Percentiles rank a stretch among this genome's conserved stretches.
phyloP scores from a whole-genome alignment of 2,888 invertebrate species.

The Drosophila sordidula region DNA sequence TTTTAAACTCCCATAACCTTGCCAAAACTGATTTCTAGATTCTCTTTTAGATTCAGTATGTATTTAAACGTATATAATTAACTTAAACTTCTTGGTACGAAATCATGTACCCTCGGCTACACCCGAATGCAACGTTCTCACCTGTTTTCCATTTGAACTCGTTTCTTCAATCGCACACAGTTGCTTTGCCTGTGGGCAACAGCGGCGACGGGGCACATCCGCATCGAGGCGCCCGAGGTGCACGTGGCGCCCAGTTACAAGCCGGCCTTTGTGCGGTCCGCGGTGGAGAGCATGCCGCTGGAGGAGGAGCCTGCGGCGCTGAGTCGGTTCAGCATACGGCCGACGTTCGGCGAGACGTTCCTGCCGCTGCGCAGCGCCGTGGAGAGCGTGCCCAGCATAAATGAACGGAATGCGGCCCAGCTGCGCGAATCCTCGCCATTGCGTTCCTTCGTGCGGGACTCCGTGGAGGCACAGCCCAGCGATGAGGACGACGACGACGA shows the following conservation, averaged over 20 bases:
- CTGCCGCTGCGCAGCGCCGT: slow-evolving; percentile 91
- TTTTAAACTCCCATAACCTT: no score
- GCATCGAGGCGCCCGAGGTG: slow-evolving; percentile 75
- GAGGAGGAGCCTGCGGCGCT: slow-evolving; percentile 47
- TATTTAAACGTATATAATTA: no score
- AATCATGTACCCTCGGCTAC: no score
- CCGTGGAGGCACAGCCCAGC: slow-evolving; percentile 82
- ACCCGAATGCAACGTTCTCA: no score
- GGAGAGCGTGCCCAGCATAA: slow-evolving; percentile 88
- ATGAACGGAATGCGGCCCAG: slow-evolving; percentile 51
- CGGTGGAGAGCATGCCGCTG: slow-evolving; percentile 83
- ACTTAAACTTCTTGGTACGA: no score
- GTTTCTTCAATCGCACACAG: slow-evolving; percentile 17
- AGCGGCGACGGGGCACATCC: slow-evolving; percentile 70
- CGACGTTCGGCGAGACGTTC: slow-evolving; percentile 82
- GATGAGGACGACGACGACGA: slow-evolving; percentile 62
- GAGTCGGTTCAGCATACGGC: slow-evolving; percentile 73
- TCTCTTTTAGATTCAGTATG: no score
- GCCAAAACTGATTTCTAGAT: no score
- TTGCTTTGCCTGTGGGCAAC: slow-evolving; percentile 51
- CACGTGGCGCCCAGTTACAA: slow-evolving; percentile 63
- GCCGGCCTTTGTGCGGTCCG: slow-evolving; percentile 82
- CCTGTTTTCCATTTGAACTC: no score
- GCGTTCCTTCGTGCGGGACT: slow-evolving; percentile 82
- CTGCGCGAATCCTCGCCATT: slow-evolving; percentile 55